Conservation (phyloP, 2,888 invertebrate genomes). For the Harpagoxenus sublaevis region DNA sequence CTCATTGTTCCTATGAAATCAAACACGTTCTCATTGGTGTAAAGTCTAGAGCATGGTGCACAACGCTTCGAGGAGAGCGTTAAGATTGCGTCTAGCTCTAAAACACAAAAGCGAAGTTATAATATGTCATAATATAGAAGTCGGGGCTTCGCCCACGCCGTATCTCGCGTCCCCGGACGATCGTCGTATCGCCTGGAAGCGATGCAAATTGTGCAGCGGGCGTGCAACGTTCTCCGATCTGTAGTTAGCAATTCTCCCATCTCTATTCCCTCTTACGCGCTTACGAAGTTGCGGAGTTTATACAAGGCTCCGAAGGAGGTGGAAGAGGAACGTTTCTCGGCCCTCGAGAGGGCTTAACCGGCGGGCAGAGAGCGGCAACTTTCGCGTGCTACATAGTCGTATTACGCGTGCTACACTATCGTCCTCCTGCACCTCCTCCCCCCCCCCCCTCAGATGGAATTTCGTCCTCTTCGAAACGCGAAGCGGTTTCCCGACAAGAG, state of each 20-base stretch:
- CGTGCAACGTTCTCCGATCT: conserved; percentile 74
- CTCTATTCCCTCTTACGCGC: conserved; percentile 49
- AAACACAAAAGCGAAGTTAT: conserved; percentile 51
- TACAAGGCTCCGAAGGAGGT: conserved; percentile 48
- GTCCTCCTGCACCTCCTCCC: neutral
- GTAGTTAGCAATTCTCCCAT: conserved; percentile 76
- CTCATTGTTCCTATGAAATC: neutral
- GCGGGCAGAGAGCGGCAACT: conserved; percentile 69
- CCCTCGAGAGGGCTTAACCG: conserved; percentile 60
- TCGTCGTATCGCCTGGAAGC: conserved; percentile 46
- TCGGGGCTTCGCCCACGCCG: conserved; percentile 26
- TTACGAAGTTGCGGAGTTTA: conserved; percentile 64
- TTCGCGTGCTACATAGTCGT: conserved; percentile 78
- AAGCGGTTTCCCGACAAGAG: neutral
- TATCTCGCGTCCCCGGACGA: conserved; percentile 51
- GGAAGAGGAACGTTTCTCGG: conserved; percentile 54
- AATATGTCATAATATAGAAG: conserved; percentile 43
- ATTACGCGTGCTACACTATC: conserved; percentile 71
- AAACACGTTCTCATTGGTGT: neutral
- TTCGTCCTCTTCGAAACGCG: neutral
- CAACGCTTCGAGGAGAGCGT: neutral
- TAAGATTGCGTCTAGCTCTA: conserved; percentile 20
- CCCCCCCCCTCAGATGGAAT: neutral
- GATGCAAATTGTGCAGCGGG: conserved; percentile 70
- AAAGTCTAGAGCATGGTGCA: neutral